Base-by-base conservation (phyloP, 2,888 invertebrate species). In the Sclerodermus sp. region DNA sequence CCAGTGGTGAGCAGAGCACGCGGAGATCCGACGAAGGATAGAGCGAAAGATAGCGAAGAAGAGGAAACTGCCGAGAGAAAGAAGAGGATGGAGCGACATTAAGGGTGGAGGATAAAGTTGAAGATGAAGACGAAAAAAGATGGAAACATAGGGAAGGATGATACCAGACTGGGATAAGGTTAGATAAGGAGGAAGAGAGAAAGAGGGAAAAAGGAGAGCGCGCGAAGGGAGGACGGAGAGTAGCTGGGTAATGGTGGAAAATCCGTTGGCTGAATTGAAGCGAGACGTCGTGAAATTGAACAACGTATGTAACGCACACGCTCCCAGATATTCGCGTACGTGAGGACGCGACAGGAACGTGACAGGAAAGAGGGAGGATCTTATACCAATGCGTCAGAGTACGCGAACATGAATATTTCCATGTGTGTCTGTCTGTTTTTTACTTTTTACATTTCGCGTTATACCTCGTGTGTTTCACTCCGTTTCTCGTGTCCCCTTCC, bases 281-380 rank as follows among this genome's bases (percentile, higher is more conserved):
- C 73, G 70, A 73, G 73, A 74, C 73, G 70, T 74, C 73, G 73
- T 68, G 72, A 73, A 74, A 74, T 74, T 74, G 74, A 75, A 74
- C 74, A 75, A 73, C 71, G 74, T 70, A 73, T 71, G 73, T 73
- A 71, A 70, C 65, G 18, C 62, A 62, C 55, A 56, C 53, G 49
- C 47, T 45, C 48, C 4, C 42, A 53, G 48, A 50, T 56, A 57
- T 55, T 52, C 56, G 37, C 36, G 39, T 37, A 29, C 29, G 34
- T 23, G 31, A 4, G 38, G 16, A 47, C 54, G 57, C 58, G 55
- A 51, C 56, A 53, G 50, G 51, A 47, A 51, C 8, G 8, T 23
- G 23, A 23, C 23, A 23, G 23, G 23, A 8, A 3, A 23, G 23
- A 8, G 4, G 3, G 23, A 23, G 23, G 23, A 23, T 3, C 23